A percentile compares a stretch with the other conserved stretches of the same genome.
Conservation (phyloP, 2,113 vertebrate genomes). For the Chelonoidis abingdonii region DNA sequence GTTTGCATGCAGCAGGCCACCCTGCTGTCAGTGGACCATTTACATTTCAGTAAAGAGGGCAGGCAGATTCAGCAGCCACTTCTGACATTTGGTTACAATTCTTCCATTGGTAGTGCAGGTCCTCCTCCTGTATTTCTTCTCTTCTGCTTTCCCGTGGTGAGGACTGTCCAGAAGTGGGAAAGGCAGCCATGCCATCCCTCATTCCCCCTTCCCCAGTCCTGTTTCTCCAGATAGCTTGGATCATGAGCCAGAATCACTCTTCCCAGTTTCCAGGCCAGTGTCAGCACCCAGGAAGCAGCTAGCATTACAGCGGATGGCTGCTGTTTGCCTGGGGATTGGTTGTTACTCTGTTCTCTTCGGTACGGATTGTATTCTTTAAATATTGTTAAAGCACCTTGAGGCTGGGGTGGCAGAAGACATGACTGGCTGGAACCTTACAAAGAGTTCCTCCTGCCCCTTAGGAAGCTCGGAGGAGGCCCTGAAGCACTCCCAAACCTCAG, state of each 20-base stretch:
- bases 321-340: no score
- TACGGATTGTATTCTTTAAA: no score
- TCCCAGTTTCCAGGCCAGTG: not conserved
- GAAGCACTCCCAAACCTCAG: not conserved
- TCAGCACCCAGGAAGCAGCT: not conserved
- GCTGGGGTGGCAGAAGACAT: not conserved
- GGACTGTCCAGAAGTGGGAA: not conserved
- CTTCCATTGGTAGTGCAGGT: not conserved
- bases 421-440: not conserved
- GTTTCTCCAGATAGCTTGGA: not conserved
- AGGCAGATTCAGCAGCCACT: not conserved
- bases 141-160: not conserved
- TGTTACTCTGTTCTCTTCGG: no score
- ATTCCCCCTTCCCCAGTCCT: not conserved
- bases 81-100: slow-evolving; percentile 1
- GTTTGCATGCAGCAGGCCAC: slow-evolving; percentile 29
- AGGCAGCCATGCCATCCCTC: not conserved
- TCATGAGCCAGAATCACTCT: not conserved
- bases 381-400: no score
- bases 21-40: slow-evolving; percentile 18
- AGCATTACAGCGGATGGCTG: not conserved
- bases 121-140: not conserved
- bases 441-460: not conserved
- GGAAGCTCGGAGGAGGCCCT: not conserved
- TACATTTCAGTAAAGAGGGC: slow-evolving; percentile 20